Evolutionary conservation across 64 coral and sea anemone genomes (phyloP), one percentile per base, ranked within the genome.

Genomic region (Stichodactyla helianthus): DNA sequence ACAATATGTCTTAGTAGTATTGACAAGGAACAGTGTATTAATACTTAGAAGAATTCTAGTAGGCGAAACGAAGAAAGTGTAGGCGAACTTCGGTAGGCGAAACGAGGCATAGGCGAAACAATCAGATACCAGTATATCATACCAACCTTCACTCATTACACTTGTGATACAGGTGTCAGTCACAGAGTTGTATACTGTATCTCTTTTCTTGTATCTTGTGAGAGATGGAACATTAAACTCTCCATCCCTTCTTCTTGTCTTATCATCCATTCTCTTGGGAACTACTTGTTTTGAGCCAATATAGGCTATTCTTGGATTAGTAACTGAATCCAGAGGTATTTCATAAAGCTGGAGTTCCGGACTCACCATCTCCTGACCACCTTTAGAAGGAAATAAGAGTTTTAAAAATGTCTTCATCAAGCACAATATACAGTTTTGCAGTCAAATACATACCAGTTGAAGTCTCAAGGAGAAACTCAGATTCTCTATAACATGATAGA

Each of bases 401-500:
- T 13, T 65, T 65, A 23, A 19, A 6, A 63, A 70, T 86, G 5
- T 20, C 12, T 52, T 17, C 15, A 20, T 12, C 35, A 44, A 44
- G 35, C 35, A 50, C 53, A 35, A 4, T 5, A 53, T 74, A 17
- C 18, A 60, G 59, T 17, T 11, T 13, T 60, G 59, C 13, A 5
- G 16, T 60, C 10, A 60, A 17, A 17, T 60, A 90, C 79, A 10
- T 64, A 95, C 93, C 90, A 83, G 77, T 79, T 55, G 78, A 82
- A 55, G 84, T 95, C 52, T 95, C 89, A 56, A 95, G 89, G 55
- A 95, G 93, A 87, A 95, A 95, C 53, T 95, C 93, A 26, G 93
- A 95, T 71, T 95, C 93, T 56, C 93, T 95, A 57, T 10, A 63
- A 88, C 51, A 59, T 82, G 9, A 68, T 6, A 22, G n/a, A 9